Evolutionary conservation across 2,797 vertebrate species (phyloP).

Genomic region (Furcifer pardalis): DNA sequence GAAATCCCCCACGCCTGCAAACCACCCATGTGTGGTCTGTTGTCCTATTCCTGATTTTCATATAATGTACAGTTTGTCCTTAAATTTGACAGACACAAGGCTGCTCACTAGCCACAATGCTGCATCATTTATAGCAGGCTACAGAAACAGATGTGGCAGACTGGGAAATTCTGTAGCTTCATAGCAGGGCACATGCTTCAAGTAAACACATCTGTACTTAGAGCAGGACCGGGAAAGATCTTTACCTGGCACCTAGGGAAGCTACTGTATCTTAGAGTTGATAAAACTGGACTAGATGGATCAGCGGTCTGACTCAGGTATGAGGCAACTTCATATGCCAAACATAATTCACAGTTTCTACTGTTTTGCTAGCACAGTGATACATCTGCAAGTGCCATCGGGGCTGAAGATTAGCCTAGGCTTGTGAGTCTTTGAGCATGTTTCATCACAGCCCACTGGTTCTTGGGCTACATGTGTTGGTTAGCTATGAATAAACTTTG

Average conservation of each 20-base stretch:
- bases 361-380: neutral
- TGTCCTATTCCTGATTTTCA: too few relatives aligned
- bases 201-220: neutral
- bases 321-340: neutral
- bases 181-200: neutral
- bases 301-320: neutral
- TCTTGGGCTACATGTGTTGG: neutral
- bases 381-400: neutral
- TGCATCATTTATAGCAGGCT: neutral
- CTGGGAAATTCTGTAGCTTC: neutral
- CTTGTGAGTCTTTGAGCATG: neutral
- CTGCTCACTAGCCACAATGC: neutral
- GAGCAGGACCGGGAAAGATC: neutral
- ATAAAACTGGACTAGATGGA: neutral
- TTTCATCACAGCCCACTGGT: neutral
- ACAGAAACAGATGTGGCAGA: neutral
- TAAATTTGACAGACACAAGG: neutral
- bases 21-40: too few relatives aligned
- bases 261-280: neutral
- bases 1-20: too few relatives aligned
- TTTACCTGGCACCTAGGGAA: neutral
- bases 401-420: neutral
- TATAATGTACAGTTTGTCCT: too few relatives aligned
- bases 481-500: too few relatives aligned
- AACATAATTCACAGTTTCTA: neutral